Conservation (phyloP, 2,888 invertebrate genomes). For the Carpatolechia fugitivella region DNA sequence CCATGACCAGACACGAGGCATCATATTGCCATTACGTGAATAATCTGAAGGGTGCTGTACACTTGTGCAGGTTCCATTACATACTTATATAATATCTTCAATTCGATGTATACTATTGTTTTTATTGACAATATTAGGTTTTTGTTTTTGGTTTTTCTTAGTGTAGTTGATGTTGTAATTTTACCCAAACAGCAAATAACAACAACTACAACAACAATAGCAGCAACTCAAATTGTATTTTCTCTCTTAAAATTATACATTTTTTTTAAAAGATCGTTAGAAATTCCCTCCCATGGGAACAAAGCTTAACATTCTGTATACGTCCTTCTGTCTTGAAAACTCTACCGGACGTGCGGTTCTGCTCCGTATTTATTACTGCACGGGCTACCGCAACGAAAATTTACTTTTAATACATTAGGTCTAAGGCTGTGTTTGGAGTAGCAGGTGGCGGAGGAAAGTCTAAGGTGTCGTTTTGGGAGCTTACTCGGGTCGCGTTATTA, state of each 20-base stretch:
- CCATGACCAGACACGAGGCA: neutral
- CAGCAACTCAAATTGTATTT: too few relatives aligned
- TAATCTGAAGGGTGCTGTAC: too few relatives aligned
- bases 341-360: slow-evolving; percentile 60
- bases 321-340: slow-evolving; percentile 57
- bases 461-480: slow-evolving; percentile 67
- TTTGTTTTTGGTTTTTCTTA: too few relatives aligned
- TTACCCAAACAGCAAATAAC: too few relatives aligned
- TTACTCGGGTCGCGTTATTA: slow-evolving; percentile 67
- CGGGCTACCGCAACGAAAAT: slow-evolving; percentile 19
- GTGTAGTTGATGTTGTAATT: too few relatives aligned
- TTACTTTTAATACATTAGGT: slow-evolving; percentile 23
- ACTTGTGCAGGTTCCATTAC: neutral
- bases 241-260: too few relatives aligned
- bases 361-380: slow-evolving; percentile 58
- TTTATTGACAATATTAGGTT: too few relatives aligned
- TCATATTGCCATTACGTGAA: neutral
- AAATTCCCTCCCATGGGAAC: slow-evolving; percentile 10
- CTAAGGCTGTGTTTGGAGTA: slow-evolving; percentile 37
- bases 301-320: slow-evolving; percentile 52
- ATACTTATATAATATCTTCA: neutral
- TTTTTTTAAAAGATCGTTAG: neutral
- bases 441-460: slow-evolving; percentile 34
- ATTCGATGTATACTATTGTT: too few relatives aligned
- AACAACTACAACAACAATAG: too few relatives aligned